Base-by-base conservation (phyloP, 2,888 invertebrate species). In the Allygus modestus region DNA sequence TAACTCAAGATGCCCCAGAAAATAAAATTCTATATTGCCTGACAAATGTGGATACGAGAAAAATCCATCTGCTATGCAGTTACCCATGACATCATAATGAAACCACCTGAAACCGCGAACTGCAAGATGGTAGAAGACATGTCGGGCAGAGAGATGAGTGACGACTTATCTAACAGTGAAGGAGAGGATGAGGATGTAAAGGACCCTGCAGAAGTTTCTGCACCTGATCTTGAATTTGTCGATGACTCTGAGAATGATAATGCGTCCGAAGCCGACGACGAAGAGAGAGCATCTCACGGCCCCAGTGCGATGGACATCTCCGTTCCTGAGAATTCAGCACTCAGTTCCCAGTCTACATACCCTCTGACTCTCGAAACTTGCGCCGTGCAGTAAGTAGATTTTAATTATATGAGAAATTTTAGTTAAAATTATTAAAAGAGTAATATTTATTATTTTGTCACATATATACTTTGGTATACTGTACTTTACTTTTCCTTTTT, bases 41-140 rank as follows among this genome's bases (percentile, higher is more conserved):
- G 65, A 11, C 65, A 65, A 65, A n/a, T 65, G 65, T 17, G 65
- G 65, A 11, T 65, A 65, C 17, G 65, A 65, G 31, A 65, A 26
- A 26, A 31, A 65, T 17, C 65, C 65, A 9, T 65, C 65, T 5
- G 65, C 65, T 5, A 28, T 65, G 31, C 65, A 31, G n/a, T n/a
- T n/a, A 26, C 17, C 5, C 65, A 65, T 26, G 31, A 23, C 7
- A 12, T 65, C 5, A 11, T 65, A 26, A 65, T 65, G 65, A 65
- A 65, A 31, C 65, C 65, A 4, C 65, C 65, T 7, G 65, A 65
- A 65, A 65, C 65, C 11, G 65, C 28, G n/a, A 65, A 65, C 17
- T 65, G 65, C 17, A 26, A 65, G n/a, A n/a, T n/a, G n/a, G n/a
- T n/a, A n/a, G n/a, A n/a, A 65, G 41, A 51, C 17, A 4, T 51